Evolutionary conservation across 2,113 vertebrate genomes (phyloP).

Genomic region (Prionailurus bengalensis): DNA sequence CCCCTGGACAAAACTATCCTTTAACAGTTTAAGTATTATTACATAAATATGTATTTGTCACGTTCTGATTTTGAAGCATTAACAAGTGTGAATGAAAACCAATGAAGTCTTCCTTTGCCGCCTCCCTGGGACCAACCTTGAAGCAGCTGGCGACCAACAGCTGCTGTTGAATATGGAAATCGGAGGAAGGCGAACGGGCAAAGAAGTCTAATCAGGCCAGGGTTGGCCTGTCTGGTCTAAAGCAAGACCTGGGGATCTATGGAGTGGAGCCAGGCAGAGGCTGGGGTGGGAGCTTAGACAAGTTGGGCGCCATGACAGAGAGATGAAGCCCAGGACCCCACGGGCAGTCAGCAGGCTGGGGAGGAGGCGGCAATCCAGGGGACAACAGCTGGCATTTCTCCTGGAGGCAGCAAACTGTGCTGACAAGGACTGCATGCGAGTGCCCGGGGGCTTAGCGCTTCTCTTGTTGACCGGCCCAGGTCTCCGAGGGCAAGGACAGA

Average conservation of each 20-base stretch:
- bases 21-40: conserved; percentile 41
- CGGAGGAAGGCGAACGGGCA: neutral
- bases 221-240: neutral
- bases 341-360: neutral
- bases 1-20: neutral
- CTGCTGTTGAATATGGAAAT: neutral
- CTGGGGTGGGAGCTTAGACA: neutral
- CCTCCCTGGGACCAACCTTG: neutral
- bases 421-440: neutral
- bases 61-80: conserved; percentile 15
- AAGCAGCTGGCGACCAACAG: neutral
- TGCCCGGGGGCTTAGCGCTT: neutral
- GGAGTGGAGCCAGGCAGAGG: neutral
- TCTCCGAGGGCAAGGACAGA: neutral
- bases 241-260: neutral
- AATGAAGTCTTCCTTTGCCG: neutral
- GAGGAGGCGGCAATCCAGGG: neutral
- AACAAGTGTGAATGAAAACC: conserved; percentile 46
- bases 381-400: neutral
- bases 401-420: neutral
- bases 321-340: neutral
- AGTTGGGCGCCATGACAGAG: neutral
- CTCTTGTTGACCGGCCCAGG: neutral
- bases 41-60: conserved; percentile 27
- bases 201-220: neutral